Conservation (phyloP, 1,140 invertebrate genomes). For the Ectropis grisescens region DNA sequence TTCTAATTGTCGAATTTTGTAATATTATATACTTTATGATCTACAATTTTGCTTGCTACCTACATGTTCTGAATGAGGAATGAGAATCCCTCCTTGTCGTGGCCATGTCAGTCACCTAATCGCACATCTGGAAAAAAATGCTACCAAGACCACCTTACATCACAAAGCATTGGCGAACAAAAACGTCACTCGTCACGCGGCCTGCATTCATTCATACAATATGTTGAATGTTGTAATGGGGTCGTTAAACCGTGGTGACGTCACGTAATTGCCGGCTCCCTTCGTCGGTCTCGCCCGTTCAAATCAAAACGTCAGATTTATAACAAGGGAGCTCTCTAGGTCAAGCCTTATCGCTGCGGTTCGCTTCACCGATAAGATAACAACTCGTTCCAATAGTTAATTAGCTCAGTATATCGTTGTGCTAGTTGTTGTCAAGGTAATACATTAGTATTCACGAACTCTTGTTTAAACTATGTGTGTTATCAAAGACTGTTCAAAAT, state of each 20-base stretch:
- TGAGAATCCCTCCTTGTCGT: slow-evolving; percentile 20
- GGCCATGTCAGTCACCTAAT: too few relatives aligned
- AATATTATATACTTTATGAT: too few relatives aligned
- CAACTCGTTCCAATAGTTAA: too few relatives aligned
- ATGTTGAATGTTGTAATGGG: slow-evolving; percentile 58
- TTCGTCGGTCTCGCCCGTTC: slow-evolving; percentile 39
- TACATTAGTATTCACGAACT: too few relatives aligned
- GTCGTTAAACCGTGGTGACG: slow-evolving; percentile 66
- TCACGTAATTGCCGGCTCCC: slow-evolving; percentile 66
- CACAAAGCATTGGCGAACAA: slow-evolving; percentile 31
- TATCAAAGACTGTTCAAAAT: too few relatives aligned
- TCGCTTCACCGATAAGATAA: neutral
- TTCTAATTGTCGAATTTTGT: too few relatives aligned
- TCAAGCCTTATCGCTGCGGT: slow-evolving; percentile 53
- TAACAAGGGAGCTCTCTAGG: slow-evolving; percentile 65
- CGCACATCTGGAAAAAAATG: too few relatives aligned
- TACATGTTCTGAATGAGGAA: neutral
- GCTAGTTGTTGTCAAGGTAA: too few relatives aligned
- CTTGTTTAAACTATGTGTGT: too few relatives aligned
- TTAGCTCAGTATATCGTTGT: too few relatives aligned
- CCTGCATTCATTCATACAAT: slow-evolving; percentile 63
- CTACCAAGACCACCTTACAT: too few relatives aligned
- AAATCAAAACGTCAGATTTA: slow-evolving; percentile 66
- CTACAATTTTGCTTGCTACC: too few relatives aligned
- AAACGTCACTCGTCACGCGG: slow-evolving; percentile 56